phyloP scores from a whole-genome alignment of 1,140 invertebrate species.

The Plectrocnemia conspersa region DNA sequence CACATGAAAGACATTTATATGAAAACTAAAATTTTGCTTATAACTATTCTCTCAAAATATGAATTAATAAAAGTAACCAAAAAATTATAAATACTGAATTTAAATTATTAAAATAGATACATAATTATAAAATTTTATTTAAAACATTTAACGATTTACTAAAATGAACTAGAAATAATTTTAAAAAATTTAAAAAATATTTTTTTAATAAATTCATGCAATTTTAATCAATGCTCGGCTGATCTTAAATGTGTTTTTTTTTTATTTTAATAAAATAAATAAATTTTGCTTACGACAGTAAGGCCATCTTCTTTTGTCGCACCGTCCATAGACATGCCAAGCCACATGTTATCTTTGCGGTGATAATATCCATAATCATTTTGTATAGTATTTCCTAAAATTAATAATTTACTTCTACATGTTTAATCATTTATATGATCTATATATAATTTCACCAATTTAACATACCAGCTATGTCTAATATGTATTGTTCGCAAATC shows the following conservation, averaged over 20 bases:
- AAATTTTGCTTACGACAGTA: slow-evolving; percentile 24
- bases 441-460: neutral
- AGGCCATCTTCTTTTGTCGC: slow-evolving; percentile 16
- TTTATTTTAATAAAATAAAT: neutral
- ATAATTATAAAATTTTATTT: no score
- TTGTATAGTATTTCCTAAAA: slow-evolving; percentile 20
- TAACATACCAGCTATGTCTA: slow-evolving; percentile 19
- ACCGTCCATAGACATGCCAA: slow-evolving; percentile 29
- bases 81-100: no score
- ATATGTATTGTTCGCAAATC: slow-evolving; percentile 20
- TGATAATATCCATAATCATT: slow-evolving; percentile 18
- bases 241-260: neutral
- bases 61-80: no score
- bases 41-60: no score
- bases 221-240: neutral
- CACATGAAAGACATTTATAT: no score
- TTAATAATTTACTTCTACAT: neutral
- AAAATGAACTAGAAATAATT: no score
- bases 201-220: no score
- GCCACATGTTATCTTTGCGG: slow-evolving; percentile 31
- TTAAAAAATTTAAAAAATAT: slow-evolving; percentile 1
- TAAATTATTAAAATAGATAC: no score
- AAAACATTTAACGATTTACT: no score
- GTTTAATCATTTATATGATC: neutral
- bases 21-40: no score